Base-by-base conservation (phyloP, 2,888 invertebrate species). In the Lithophane semibrunnea region DNA sequence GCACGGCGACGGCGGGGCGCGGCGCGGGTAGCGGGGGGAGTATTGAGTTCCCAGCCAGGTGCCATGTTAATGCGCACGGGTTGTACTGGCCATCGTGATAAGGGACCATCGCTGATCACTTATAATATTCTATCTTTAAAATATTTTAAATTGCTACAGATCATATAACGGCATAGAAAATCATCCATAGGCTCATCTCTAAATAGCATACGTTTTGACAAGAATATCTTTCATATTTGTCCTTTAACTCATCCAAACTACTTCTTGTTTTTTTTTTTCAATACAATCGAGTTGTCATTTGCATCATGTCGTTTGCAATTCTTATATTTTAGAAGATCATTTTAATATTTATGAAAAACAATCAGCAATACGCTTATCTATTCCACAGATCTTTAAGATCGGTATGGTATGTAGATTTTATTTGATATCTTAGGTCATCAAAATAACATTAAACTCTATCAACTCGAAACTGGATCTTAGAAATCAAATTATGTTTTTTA, bases 301-400 rank as follows among this genome's bases (percentile, higher is more conserved):
- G 18, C 49, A 21, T 52, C n/a, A 54, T 29, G 5, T 54, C 8
- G 16, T 54, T 54, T 54, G 29, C 5, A 16, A 21, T 29, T 63
- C 3, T 37, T 37, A 49, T 13, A 8, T 49, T 37, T 47, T 29
- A 29, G 10, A 61, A 29, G 4, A 44, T 16, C n/a, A n/a, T 37
- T 73, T 29, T 24, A 24, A 49, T 29, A 49, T 74, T 63, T 3
- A 67, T 16, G 2, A 12, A 56, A 49, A 47, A 12, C 2, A 29
- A 47, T 65, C 18, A 37, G 18, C 16, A 24, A 58, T 47, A 9
- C 21, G 0, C n/a, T 56, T 77, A 77, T 71, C 64, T 64, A 8
- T 56, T 24, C 54, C 0, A 0, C 10, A 42, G 54, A 77, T 77
- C 77, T 69, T 24, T n/a, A 47, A 69, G 24, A 76, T 63, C 13